Base-by-base conservation (phyloP, 2,888 invertebrate species). In the Polymixis lichenea region DNA sequence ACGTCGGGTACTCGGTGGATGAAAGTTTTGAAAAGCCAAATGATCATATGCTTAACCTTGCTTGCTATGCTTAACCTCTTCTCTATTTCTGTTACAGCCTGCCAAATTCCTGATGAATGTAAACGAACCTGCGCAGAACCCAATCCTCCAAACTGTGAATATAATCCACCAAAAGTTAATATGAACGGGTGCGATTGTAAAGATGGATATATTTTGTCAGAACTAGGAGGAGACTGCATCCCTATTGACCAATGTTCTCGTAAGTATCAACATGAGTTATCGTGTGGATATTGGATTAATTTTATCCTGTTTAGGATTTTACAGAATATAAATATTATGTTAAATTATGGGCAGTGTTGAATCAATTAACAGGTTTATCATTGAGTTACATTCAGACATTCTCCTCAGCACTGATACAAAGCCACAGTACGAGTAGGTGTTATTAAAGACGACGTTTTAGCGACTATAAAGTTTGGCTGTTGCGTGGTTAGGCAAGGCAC, bases 181-280 rank as follows among this genome's bases (percentile, higher is more conserved):
- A 72, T 28, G 4, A 38, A 87, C 1, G 87, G 86, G 0, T 86
- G 87, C 53, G 78, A 82, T n/a, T 87, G 87, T 62, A 81, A 70
- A 68, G 65, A 79, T 8, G 87, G 87, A 5, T 82, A 64, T 28
- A 68, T 87, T n/a, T 61, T 87, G 0, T 78, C 78, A 11, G 11
- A 84, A 53, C 0, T 53, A 69, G 77, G 75, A 62, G 87, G 87
- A 1, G 22, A 68, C 0, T 87, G 87, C 22, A 80, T 87, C 19
- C 75, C n/a, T 61, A 77, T 87, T 32, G 75, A 82, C 32, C 58
- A 81, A 11, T 87, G 87, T 32, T 77, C 85, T 2, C 61, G 87
- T 86, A 81, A 81, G 86, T 56, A 46, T 49, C 13, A 64, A 1
- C n/a, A 64, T n/a, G 17, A 17, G n/a, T 9, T 64, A 6, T 64